These are phyloP conservation scores for Chaetodon auriga DNA, from an alignment of 2,113 vertebrate species.

Conservation along the genomic window DNA sequence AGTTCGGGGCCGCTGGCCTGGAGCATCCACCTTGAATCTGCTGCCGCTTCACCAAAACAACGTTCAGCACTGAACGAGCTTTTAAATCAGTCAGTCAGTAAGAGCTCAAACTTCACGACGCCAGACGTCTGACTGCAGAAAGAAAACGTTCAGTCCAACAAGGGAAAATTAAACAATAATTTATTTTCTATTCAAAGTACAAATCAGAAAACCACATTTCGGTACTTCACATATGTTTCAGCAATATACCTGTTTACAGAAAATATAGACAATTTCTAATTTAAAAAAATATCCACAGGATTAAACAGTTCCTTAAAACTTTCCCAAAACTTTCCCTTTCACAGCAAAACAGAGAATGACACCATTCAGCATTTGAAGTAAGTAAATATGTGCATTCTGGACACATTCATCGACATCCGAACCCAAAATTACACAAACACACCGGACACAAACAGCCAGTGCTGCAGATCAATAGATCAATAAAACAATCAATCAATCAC, in stretches of 20 bases:
- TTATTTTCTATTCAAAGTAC: too few relatives aligned
- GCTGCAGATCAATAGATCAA: neutral
- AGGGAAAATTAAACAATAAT: too few relatives aligned
- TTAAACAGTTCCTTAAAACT: neutral
- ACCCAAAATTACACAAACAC: neutral
- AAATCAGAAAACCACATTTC: too few relatives aligned
- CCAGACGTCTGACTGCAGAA: too few relatives aligned
- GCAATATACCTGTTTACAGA: neutral
- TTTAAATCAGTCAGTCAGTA: too few relatives aligned
- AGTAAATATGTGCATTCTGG: neutral
- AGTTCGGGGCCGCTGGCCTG: too few relatives aligned
- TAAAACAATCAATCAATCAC: neutral
- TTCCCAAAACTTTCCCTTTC: neutral
- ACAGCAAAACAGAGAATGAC: constrained; percentile 16
- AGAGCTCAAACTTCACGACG: too few relatives aligned
- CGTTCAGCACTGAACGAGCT: too few relatives aligned
- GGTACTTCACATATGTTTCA: constrained; percentile 3
- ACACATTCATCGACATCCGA: neutral
- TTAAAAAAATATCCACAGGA: constrained; percentile 19
- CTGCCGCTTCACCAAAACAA: too few relatives aligned
- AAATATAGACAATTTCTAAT: constrained; percentile 25
- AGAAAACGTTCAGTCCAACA: too few relatives aligned
- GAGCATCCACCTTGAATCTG: too few relatives aligned
- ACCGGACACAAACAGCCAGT: neutral
- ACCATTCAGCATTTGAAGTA: neutral